phyloP scores from a whole-genome alignment of 2,113 vertebrate species.

The Bolborhynchus lineola region DNA sequence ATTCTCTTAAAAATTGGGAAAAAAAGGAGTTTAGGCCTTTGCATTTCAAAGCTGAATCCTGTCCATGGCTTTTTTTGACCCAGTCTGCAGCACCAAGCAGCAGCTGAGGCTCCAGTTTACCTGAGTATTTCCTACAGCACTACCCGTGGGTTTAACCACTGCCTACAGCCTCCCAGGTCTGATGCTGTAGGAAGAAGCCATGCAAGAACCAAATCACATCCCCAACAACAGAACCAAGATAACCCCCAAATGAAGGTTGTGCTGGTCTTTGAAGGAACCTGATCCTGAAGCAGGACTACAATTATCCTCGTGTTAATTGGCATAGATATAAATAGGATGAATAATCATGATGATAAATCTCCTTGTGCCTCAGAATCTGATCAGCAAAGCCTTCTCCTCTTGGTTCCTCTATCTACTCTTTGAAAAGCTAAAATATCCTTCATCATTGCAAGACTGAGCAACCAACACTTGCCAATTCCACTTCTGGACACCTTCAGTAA shows the following conservation, averaged over 20 bases:
- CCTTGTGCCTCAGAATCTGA: neutral
- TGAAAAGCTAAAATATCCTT: neutral
- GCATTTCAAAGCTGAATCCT: neutral
- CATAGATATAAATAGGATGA: neutral
- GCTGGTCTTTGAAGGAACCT: neutral
- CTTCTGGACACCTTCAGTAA: neutral
- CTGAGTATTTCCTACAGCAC: neutral
- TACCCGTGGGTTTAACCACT: fast-evolving
- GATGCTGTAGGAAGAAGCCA: neutral
- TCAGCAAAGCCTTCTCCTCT: neutral
- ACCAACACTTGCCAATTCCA: neutral
- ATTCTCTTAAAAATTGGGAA: neutral
- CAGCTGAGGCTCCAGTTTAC: neutral
- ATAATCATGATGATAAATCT: neutral
- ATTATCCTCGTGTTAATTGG: neutral
- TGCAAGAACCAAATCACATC: neutral
- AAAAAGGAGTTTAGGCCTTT: neutral
- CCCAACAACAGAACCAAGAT: neutral
- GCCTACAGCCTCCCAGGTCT: neutral
- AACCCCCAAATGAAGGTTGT: neutral
- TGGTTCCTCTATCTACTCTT: neutral
- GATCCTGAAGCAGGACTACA: neutral
- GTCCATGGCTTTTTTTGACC: neutral
- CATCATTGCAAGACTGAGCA: neutral
- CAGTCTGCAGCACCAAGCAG: neutral